A percentile compares a stretch with the other conserved stretches of the same genome.
phyloP scores from a whole-genome alignment of 2,113 vertebrate genomes.

The Hippocampus guttulatus region DNA sequence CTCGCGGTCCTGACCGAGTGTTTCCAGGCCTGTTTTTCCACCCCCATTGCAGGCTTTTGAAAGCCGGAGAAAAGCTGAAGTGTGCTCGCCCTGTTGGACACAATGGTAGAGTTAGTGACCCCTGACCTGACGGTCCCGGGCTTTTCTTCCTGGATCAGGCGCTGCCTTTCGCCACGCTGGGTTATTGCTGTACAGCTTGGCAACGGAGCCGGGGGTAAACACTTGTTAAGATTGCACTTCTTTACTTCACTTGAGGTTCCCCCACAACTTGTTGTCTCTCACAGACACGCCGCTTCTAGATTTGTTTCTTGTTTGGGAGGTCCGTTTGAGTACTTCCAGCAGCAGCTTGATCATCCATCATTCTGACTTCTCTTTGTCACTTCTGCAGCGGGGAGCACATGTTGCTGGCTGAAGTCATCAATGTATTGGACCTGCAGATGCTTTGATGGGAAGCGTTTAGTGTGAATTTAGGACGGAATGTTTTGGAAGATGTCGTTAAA shows the following conservation, averaged over 20 bases:
- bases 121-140: conserved; percentile 56
- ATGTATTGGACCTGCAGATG: conserved; percentile 40
- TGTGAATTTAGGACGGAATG: neutral
- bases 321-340: conserved; percentile 56
- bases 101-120: conserved; percentile 78
- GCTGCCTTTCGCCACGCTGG: conserved; percentile 69
- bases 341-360: conserved; percentile 64
- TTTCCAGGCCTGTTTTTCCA: conserved; percentile 67
- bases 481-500: conserved; percentile 8
- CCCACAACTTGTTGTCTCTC: conserved; percentile 50
- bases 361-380: conserved; percentile 56
- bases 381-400: conserved; percentile 41
- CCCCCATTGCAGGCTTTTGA: conserved; percentile 71
- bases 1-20: conserved; percentile 73
- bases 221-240: conserved; percentile 75
- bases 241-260: conserved; percentile 24
- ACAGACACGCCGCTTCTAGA: conserved; percentile 32
- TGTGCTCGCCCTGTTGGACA: conserved; percentile 74
- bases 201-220: conserved; percentile 72
- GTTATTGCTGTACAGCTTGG: conserved; percentile 73
- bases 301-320: conserved; percentile 27
- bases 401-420: conserved; percentile 40
- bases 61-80: conserved; percentile 75
- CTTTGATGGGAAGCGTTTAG: conserved; percentile 30
- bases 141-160: conserved; percentile 74